These are phyloP conservation scores for Prochilodus magdalenae DNA, from an alignment of 2,113 vertebrate species.

Conservation along the genomic window DNA sequence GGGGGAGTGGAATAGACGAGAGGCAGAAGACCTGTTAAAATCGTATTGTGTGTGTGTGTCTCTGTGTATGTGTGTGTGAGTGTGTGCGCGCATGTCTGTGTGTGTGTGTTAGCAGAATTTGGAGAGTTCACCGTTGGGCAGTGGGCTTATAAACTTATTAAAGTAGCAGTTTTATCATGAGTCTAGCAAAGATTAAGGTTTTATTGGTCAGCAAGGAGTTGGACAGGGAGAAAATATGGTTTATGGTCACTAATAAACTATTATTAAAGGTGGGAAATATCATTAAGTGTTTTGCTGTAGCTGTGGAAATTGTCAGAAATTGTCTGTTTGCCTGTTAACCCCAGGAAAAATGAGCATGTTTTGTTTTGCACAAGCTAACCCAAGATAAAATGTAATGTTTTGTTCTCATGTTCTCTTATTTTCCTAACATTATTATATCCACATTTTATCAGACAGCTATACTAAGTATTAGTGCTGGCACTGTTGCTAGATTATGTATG, in stretches of 20 bases:
- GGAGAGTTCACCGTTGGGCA: too few species aligned
- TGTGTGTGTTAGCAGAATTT: background rate
- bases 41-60: background rate
- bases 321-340: background rate
- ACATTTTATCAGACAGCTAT: too few species aligned
- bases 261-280: background rate
- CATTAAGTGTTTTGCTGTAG: background rate
- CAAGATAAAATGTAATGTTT: too few species aligned
- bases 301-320: background rate
- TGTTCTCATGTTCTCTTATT: too few species aligned
- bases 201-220: background rate
- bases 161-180: background rate
- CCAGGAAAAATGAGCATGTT: too few species aligned
- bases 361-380: too few species aligned
- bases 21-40: slow-evolving; percentile 20
- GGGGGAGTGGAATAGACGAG: background rate
- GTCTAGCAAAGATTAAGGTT: background rate
- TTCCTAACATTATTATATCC: too few species aligned
- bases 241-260: background rate
- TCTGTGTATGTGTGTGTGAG: slow-evolving; percentile 9
- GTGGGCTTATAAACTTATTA: background rate
- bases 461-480: too few species aligned
- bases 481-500: too few species aligned
- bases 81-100: too few species aligned
- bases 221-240: background rate